Conservation (phyloP, 1,140 invertebrate species). For the Diabrotica virgifera region DNA sequence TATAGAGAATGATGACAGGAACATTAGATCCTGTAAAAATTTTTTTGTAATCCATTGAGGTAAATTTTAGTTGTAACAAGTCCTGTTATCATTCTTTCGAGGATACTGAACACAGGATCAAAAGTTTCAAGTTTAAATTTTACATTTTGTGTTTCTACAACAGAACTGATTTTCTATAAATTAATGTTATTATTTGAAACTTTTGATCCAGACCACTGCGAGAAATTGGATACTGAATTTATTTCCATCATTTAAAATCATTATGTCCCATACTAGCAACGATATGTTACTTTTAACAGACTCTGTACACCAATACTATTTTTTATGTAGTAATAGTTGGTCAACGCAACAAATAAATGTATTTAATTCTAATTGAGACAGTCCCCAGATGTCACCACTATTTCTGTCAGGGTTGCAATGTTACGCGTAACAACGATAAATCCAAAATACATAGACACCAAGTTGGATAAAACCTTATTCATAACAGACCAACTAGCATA, state of each 20-base stretch:
- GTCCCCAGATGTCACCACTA: too few species aligned
- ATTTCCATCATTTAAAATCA: neutral
- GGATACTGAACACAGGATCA: slow-evolving; percentile 5
- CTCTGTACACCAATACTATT: neutral
- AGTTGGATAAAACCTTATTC: too few species aligned
- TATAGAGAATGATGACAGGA: neutral
- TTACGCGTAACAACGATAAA: too few species aligned
- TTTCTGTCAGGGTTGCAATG: too few species aligned
- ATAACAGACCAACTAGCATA: too few species aligned
- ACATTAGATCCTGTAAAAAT: neutral
- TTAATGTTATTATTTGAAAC: slow-evolving; percentile 21
- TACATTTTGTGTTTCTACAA: slow-evolving; percentile 21
- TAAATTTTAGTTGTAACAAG: neutral
- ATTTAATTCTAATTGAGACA: too few species aligned
- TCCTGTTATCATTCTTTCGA: neutral
- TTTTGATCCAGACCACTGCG: slow-evolving; percentile 28
- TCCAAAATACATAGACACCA: too few species aligned
- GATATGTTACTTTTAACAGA: neutral
- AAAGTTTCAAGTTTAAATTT: slow-evolving; percentile 12
- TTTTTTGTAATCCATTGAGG: too few species aligned
- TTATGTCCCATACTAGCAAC: neutral
- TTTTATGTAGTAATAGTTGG: too few species aligned
- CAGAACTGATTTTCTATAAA: slow-evolving; percentile 34
- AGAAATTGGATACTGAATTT: slow-evolving; percentile 26
- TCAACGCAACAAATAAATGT: too few species aligned